These are phyloP conservation scores for Aradus depressus DNA, from an alignment of 2,888 invertebrate genomes.

Conservation along the genomic window DNA sequence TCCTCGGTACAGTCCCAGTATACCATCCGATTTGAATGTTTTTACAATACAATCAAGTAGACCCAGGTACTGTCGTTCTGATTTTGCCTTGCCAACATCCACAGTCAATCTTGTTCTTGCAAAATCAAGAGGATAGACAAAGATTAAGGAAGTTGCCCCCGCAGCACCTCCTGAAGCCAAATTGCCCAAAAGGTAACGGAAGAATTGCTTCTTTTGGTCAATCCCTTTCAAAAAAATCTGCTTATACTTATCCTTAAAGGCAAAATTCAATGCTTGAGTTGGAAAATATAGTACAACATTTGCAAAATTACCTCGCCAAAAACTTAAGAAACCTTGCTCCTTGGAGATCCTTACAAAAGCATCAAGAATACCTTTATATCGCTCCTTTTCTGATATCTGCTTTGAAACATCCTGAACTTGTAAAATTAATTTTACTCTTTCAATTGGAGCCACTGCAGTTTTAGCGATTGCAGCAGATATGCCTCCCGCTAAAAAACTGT, in stretches of 20 bases:
- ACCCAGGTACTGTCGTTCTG: conserved; percentile 76
- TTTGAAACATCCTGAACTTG: conserved; percentile 57
- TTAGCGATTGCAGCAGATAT: conserved; percentile 57
- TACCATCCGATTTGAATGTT: conserved; percentile 77
- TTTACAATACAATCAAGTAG: conserved; percentile 77
- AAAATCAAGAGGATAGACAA: conserved; percentile 66
- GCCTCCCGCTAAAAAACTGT: conserved; percentile 55
- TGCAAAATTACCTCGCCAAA: conserved; percentile 68
- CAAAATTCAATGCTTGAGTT: conserved; percentile 65
- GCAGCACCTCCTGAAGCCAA: conserved; percentile 67
- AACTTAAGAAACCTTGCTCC: conserved; percentile 56
- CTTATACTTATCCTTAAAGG: conserved; percentile 69
- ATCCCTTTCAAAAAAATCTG: conserved; percentile 55
- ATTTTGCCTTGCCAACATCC: conserved; percentile 76
- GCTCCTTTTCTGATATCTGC: conserved; percentile 48
- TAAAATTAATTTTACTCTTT: conserved; percentile 56
- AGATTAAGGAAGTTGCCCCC: conserved; percentile 63
- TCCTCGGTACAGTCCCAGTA: conserved; percentile 79
- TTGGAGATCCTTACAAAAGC: conserved; percentile 54
- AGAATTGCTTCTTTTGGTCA: conserved; percentile 61
- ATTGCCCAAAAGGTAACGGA: conserved; percentile 58
- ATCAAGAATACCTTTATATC: conserved; percentile 60
- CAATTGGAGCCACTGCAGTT: conserved; percentile 59
- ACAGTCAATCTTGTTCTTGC: conserved; percentile 63
- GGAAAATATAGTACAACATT: conserved; percentile 70